Percentiles rank a stretch among this genome's conserved stretches.
phyloP scores from a whole-genome alignment of 2,888 invertebrate species.

The Piscicola geometra region DNA sequence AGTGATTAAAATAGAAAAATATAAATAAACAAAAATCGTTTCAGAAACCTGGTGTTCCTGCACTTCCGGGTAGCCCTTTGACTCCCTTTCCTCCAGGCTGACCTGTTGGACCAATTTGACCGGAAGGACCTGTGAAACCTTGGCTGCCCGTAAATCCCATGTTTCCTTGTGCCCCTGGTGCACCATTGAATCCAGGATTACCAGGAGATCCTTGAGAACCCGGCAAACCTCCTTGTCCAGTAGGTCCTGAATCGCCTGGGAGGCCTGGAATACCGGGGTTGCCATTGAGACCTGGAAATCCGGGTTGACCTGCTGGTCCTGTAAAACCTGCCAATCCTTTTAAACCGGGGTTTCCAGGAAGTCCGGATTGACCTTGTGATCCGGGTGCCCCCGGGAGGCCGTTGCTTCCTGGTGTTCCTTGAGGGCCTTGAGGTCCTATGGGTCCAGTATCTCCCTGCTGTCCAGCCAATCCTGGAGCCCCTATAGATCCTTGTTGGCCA shows the following conservation, averaged over 20 bases:
- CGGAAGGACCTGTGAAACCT: conserved; percentile 37
- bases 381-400: conserved; percentile 43
- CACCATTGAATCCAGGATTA: not conserved
- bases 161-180: conserved; percentile 9
- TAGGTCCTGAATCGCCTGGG: conserved; percentile 5
- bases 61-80: conserved; percentile 39
- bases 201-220: conserved; percentile 6
- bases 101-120: conserved; percentile 41
- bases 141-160: conserved; percentile 1
- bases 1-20: no score
- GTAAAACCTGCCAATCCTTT: conserved; percentile 43
- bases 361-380: conserved; percentile 42
- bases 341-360: conserved; percentile 41
- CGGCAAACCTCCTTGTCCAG: not conserved
- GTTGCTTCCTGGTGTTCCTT: no score
- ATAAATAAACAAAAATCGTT: no score
- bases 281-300: conserved; percentile 32
- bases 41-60: conserved; percentile 18
- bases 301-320: conserved; percentile 35
- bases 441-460: conserved; percentile 39
- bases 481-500: conserved; percentile 37
- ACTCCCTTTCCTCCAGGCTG: conserved; percentile 48
- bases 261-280: not conserved
- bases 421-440: conserved; percentile 38
- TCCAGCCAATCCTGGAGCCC: conserved; percentile 31